Evolutionary conservation across 2,113 vertebrate genomes (phyloP).

Genomic region (Nestor notabilis): DNA sequence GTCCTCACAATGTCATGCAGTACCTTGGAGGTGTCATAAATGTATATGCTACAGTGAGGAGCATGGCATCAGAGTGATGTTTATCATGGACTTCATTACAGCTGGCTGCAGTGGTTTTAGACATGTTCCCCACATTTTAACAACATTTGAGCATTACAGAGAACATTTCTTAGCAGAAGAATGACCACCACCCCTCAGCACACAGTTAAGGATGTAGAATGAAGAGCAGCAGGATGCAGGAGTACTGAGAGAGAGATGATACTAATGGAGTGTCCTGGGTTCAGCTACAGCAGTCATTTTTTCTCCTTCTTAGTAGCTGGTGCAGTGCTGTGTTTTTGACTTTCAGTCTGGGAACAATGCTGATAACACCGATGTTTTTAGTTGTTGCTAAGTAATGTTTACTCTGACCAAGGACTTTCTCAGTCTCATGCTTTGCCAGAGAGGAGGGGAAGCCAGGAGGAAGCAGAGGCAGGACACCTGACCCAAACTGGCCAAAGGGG

Average conservation of each 20-base stretch:
- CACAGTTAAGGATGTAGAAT: neutral
- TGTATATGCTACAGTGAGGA: neutral
- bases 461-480: no score
- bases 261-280: no score
- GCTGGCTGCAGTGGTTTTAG: neutral
- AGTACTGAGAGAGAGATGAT: neutral
- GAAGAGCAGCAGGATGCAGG: neutral
- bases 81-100: neutral
- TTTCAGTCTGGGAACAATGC: no score
- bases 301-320: no score
- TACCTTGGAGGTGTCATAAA: neutral
- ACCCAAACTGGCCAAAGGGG: no score
- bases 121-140: neutral
- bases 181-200: neutral
- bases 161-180: neutral
- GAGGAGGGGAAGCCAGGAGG: no score
- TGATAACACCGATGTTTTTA: no score
- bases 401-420: no score
- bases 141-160: neutral
- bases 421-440: no score
- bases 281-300: no score
- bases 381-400: no score
- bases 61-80: neutral
- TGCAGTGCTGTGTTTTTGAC: no score
- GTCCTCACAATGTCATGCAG: constrained; percentile 41